A percentile compares a stretch with the other conserved stretches of the same genome.
These are phyloP conservation scores for Myzus persicae DNA, from an alignment of 1,140 invertebrate genomes.

Conservation along the genomic window DNA sequence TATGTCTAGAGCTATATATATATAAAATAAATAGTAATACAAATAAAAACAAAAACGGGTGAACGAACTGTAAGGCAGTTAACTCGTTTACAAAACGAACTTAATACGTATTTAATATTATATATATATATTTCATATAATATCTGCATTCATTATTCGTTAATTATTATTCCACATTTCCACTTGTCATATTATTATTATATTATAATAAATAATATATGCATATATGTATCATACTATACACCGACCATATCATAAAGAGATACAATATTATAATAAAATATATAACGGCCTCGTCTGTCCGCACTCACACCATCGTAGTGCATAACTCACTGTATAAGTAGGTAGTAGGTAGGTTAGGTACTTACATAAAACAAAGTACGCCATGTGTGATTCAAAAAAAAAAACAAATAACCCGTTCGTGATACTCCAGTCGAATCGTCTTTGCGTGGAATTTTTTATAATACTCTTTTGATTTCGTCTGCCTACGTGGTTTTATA, in stretches of 20 bases:
- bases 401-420: not conserved
- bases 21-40: not conserved
- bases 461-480: not conserved
- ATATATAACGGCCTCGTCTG: not conserved
- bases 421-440: not conserved
- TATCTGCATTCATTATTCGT: not conserved
- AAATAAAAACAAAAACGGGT: slow-evolving; percentile 9
- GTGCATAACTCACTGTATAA: too few relatives aligned
- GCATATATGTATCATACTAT: not conserved
- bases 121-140: not conserved
- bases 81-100: slow-evolving; percentile 1
- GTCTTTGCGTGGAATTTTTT: not conserved
- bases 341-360: not conserved
- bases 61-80: not conserved
- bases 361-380: not conserved
- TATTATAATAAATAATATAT: not conserved
- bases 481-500: not conserved
- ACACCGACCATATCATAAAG: not conserved
- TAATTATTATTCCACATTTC: not conserved
- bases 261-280: not conserved
- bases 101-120: not conserved
- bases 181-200: not conserved
- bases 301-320: not conserved
- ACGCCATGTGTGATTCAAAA: not conserved
- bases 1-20: not conserved